Conservation (phyloP, 2,113 vertebrate species). For the Oryzias celebensis region DNA sequence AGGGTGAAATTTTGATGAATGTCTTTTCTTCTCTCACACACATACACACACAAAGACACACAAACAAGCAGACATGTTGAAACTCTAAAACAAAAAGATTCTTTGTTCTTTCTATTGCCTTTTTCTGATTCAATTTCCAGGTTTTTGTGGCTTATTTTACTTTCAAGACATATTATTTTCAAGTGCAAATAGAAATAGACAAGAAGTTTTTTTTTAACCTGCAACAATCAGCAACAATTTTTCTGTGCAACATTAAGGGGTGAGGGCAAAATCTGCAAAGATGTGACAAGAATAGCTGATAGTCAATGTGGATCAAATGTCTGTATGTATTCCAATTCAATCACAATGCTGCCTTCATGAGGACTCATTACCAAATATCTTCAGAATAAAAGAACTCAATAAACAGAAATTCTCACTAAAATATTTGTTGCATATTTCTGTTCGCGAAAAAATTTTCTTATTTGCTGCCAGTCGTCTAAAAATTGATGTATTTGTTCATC, state of each 20-base stretch:
- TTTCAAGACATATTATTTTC: too few species aligned
- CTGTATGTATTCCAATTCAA: conserved; percentile 57
- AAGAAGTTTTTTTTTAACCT: not conserved
- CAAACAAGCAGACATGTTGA: conserved; percentile 9
- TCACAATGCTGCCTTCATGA: conserved; percentile 71
- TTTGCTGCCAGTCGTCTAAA: not conserved
- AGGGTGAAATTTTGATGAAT: conserved; percentile 1
- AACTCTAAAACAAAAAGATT: not conserved
- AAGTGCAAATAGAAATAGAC: too few species aligned
- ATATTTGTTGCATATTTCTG: conserved; percentile 7
- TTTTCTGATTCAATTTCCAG: too few species aligned
- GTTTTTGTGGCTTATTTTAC: too few species aligned
- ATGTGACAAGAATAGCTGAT: conserved; percentile 5
- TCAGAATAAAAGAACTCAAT: conserved; percentile 55
- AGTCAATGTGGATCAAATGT: conserved; percentile 41
- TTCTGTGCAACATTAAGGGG: too few species aligned
- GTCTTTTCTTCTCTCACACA: conserved; percentile 1
- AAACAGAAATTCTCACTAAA: conserved; percentile 63
- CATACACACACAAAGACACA: too few species aligned
- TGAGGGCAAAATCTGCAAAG: conserved; percentile 3
- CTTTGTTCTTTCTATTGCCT: too few species aligned
- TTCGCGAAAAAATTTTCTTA: not conserved
- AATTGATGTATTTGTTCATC: too few species aligned
- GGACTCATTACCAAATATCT: conserved; percentile 64
- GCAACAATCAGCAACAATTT: not conserved